Evolutionary conservation across 2,797 vertebrate species (phyloP).

Genomic region (Eospalax fontanierii): DNA sequence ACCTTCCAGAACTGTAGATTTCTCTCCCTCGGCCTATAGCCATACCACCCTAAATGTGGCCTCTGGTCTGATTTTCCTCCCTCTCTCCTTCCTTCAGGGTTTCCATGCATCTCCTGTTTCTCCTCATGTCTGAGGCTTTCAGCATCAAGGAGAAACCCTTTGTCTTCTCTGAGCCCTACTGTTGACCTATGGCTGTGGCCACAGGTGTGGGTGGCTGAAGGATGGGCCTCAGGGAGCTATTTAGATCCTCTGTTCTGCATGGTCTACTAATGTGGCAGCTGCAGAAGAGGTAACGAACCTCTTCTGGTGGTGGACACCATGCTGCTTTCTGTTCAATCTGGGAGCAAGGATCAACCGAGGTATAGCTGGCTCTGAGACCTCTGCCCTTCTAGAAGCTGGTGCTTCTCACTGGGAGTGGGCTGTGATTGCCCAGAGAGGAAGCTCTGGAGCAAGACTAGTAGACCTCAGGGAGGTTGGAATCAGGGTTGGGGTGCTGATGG

Average conservation of each 20-base stretch:
- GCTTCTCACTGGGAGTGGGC: background rate
- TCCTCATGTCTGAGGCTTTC: constrained; percentile 22
- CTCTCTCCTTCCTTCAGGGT: background rate
- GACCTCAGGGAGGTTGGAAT: background rate
- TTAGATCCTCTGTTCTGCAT: background rate
- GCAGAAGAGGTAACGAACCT: background rate
- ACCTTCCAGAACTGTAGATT: background rate
- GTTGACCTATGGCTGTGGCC: background rate
- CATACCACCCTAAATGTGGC: background rate
- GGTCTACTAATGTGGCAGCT: background rate
- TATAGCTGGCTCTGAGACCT: background rate
- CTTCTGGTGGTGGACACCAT: too few relatives aligned
- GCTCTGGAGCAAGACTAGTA: background rate
- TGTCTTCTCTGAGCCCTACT: constrained; percentile 13
- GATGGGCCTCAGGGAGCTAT: background rate
- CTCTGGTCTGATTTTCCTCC: background rate
- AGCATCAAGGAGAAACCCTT: background rate
- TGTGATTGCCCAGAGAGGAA: background rate
- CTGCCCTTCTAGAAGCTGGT: background rate
- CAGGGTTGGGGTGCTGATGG: background rate
- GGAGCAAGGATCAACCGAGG: background rate
- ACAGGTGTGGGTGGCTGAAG: background rate
- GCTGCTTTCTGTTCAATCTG: background rate
- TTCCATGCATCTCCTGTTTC: background rate
- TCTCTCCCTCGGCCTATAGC: background rate